A percentile compares a stretch with the other conserved stretches of the same genome.
phyloP scores from a whole-genome alignment of 2,113 vertebrate genomes.

The Peromyscus maniculatus region DNA sequence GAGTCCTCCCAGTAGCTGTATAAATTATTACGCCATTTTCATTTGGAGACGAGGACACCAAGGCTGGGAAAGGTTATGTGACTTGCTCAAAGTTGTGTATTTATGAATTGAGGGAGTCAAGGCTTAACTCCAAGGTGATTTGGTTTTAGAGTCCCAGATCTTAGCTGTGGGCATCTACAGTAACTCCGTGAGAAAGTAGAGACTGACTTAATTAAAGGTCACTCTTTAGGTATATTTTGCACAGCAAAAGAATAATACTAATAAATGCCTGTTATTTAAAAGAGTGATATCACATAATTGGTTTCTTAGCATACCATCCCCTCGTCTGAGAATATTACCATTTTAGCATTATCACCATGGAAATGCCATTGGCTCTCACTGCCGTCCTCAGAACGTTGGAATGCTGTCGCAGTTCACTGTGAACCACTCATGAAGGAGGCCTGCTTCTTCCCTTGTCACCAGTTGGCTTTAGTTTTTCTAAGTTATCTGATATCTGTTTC shows the following conservation, averaged over 20 bases:
- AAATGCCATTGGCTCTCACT: slow-evolving; percentile 17
- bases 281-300: slow-evolving; percentile 30
- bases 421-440: slow-evolving; percentile 15
- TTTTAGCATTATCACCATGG: slow-evolving; percentile 43
- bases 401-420: slow-evolving; percentile 44
- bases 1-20: neutral
- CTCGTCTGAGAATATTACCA: slow-evolving; percentile 19
- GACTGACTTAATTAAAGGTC: neutral
- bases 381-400: slow-evolving; percentile 22
- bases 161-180: neutral
- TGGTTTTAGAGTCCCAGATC: slow-evolving; percentile 23
- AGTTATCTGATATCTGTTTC: neutral
- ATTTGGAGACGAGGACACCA: slow-evolving; percentile 19
- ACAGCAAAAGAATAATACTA: neutral
- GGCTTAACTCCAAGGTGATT: neutral
- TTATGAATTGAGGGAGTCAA: neutral
- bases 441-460: neutral
- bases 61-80: neutral
- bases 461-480: slow-evolving; percentile 51
- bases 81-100: neutral
- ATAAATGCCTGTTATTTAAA: slow-evolving; percentile 23
- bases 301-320: slow-evolving; percentile 35
- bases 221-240: slow-evolving; percentile 37
- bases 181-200: slow-evolving; percentile 14
- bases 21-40: neutral